Evolutionary conservation across 2,113 vertebrate species (phyloP), one percentile per base, ranked within the genome.

Genomic region (Sciurus niger): DNA sequence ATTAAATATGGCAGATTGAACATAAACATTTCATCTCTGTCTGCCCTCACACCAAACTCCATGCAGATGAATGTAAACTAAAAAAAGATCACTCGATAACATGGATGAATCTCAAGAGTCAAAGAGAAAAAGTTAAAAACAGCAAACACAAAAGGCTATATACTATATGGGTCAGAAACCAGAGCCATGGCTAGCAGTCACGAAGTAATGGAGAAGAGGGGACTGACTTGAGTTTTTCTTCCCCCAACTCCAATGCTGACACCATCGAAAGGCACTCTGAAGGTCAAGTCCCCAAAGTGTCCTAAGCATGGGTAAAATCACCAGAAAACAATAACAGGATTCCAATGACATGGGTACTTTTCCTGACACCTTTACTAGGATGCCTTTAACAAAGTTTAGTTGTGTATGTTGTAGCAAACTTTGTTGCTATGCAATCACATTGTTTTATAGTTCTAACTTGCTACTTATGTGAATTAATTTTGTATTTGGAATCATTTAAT

Each of bases 401-500:
- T 82, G 43, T 43, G 16, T 28, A 70, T 51, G 4, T 48, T 68
- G 34, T 78, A 55, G 68, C 48, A 89, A 80, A 43, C 40, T 48
- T 68, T 72, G 58, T 76, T 80, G 80, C 84, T 82, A 72, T 73
- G 32, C 18, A 88, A 53, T 68, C 48, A 70, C 32, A 63, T 1
- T 18, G 30, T 18, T 67, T 85, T 76, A 93, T 4, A 88, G 53
- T 68, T 73, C 53, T 68, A 87, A 90, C 4, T 85, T 89, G 65
- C 58, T 77, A 22, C 48, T 84, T 87, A 73, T 55, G 46, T 58
- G 30, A 58, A 85, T 85, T 74, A 60, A 74, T 70, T 91, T 93
- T 72, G 17, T 60, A 85, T 65, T 97, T 43, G 82, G 43, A 89
- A 77, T 63, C 46, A 14, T 89, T 70, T 95, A 93, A 88, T 1